Evolutionary conservation across 2,113 vertebrate species (phyloP), one percentile per base, ranked within the genome.

Genomic region (Melanotaenia duboulayi): DNA sequence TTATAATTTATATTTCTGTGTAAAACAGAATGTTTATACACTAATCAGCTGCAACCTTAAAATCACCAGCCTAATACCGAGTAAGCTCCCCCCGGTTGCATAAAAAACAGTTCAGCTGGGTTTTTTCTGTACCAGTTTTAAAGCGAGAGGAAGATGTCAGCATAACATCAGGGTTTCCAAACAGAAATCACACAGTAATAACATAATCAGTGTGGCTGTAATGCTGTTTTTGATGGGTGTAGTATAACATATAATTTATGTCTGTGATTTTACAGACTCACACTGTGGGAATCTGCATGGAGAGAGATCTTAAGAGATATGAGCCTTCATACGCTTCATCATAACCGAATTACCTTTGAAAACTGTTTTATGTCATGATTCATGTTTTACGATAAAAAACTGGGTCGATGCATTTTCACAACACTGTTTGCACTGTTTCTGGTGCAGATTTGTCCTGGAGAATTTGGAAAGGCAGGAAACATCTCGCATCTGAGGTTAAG

Each of bases 401-500:
- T 11, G 17, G 48, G 4, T 40, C 32, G 54, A 58, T 24, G 16
- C 37, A 46, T 60, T 60, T 77, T 24, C 28, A 19, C 25, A 24
- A 55, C 39, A 71, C 51, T 32, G 22, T n/a, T 17, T 8, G 16
- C 46, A 13, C 37, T 57, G 57, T 44, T 65, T 68, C 75, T 68
- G 68, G 32, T 35, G 32, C 32, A 35, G 39, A 42, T 57, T n/a
- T 67, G 2, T 64, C 32, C 35, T 23, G 46, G 56, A 64, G 37
- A 49, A 24, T 14, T 35, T 49, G 16, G 10, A 51, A 37, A 11
- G 11, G 12, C 20, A 42, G 64, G 74, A 85, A 85, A 67, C 66
- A 48, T 78, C n/a, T 68, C 32, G 20, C 54, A 48, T 48, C 22
- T 58, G 56, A 64, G 11, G 42, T 64, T 71, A 77, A 80, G 73